These are phyloP conservation scores for Phylloscopus whistleri DNA, from an alignment of 2,113 vertebrate species.

Conservation along the genomic window DNA sequence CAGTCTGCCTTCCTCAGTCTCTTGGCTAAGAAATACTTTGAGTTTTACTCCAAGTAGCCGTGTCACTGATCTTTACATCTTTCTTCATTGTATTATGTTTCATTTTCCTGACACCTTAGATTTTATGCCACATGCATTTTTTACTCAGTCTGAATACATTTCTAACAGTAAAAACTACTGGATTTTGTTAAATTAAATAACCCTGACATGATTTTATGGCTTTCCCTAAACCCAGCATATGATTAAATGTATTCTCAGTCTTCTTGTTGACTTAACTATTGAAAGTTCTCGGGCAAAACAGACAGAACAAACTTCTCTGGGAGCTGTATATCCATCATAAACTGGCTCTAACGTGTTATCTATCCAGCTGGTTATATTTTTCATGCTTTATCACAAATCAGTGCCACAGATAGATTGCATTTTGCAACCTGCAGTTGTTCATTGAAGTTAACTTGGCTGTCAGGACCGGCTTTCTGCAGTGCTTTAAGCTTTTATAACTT, in stretches of 20 bases:
- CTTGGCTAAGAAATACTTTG: not conserved
- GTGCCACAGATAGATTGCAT: not conserved
- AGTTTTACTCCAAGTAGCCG: not conserved
- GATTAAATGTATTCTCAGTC: conserved; percentile 9
- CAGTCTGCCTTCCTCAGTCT: not conserved
- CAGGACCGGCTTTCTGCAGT: not conserved
- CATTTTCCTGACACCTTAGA: not conserved
- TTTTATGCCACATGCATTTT: conserved; percentile 1
- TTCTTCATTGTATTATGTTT: not conserved
- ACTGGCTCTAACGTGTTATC: not conserved
- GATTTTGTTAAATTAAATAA: not conserved
- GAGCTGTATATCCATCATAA: conserved; percentile 14
- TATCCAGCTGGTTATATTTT: not conserved
- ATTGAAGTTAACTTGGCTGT: not conserved
- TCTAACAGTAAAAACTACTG: not conserved
- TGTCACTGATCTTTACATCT: not conserved
- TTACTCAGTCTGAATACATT: not conserved
- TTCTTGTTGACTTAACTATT: conserved; percentile 4
- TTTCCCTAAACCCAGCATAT: not conserved
- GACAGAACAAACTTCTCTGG: conserved; percentile 10
- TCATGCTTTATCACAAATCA: conserved; percentile 24
- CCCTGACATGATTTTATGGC: not conserved
- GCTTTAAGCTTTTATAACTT: conserved; percentile 9
- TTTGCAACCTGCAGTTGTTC: conserved; percentile 12
- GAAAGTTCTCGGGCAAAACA: not conserved